Base-by-base conservation (phyloP, 2,888 invertebrate genomes). In the Chloromyia formosa region DNA sequence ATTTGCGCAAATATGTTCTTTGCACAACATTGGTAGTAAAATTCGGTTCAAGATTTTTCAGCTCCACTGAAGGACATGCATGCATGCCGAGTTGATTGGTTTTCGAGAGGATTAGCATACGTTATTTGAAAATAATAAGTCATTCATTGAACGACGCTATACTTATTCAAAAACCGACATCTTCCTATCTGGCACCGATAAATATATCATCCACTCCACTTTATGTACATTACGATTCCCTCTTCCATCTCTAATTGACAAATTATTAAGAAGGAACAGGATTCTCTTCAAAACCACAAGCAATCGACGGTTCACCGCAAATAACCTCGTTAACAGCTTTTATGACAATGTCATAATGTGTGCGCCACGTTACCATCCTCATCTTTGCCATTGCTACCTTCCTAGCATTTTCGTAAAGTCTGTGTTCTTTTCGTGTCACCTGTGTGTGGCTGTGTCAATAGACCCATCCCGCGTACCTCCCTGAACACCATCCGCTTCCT, bases 251-350 rank as follows among this genome's bases (percentile, higher is more conserved):
- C n/a, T 66, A 66, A 66, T 66, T 66, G 66, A 66, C 66, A 66
- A 45, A 66, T 66, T 64, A 64, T 64, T 66, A 66, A 66, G 49
- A 66, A 45, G 66, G 45, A 35, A 45, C 22, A 4, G 27, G 14
- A 49, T n/a, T 49, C 23, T 66, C 66, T 35, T 49, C 22, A 42
- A 22, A 66, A 22, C 16, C 35, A 66, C 45, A 66, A 23, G 66
- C 66, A 49, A 66, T 66, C 66, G 22, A 66, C 62, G 49, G 49
- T 42, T 66, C 66, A 66, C 66, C 66, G 27, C 66, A 22, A 49
- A 66, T 66, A 49, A 66, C 66, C 66, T 66, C 66, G 35, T 66
- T 66, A 49, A 66, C 66, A 49, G 45, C 66, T 45, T 62, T 66
- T 66, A 66, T 66, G 66, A 49, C n/a, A 66, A 49, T 66, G 22